Conservation (phyloP, 2,888 invertebrate species). For the Crioceris asparagi region DNA sequence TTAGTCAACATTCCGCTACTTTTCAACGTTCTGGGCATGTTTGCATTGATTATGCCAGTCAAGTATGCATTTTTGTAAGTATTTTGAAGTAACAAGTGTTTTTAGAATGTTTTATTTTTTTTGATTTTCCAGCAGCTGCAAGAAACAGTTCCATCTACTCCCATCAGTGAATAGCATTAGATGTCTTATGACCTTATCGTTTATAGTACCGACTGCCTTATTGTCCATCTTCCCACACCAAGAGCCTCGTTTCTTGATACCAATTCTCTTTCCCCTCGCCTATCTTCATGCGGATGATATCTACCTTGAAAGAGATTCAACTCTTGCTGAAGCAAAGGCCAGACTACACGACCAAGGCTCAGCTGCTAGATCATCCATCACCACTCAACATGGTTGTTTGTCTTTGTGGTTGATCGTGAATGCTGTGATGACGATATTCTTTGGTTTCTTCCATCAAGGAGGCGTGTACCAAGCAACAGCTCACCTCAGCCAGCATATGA, state of each 20-base stretch:
- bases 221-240: conserved; percentile 85
- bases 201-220: conserved; percentile 59
- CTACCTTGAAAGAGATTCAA: conserved; percentile 25
- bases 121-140: conserved; percentile 48
- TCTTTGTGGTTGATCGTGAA: conserved; percentile 62
- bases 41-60: conserved; percentile 40
- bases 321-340: conserved; percentile 23
- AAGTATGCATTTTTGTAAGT: too few species aligned
- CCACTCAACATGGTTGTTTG: conserved; percentile 19
- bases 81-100: too few species aligned
- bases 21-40: conserved; percentile 67
- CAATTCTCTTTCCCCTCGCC: conserved; percentile 67
- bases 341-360: conserved; percentile 26
- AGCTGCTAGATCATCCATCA: conserved; percentile 17
- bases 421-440: conserved; percentile 57
- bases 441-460: conserved; percentile 83
- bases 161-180: conserved; percentile 70
- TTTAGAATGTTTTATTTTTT: too few species aligned
- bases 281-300: conserved; percentile 55
- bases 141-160: conserved; percentile 56
- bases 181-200: conserved; percentile 65
- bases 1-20: conserved; percentile 75
- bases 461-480: conserved; percentile 60
- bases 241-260: conserved; percentile 82
- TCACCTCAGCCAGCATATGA: conserved; percentile 50